Evolutionary conservation across 2,888 invertebrate species (phyloP), one percentile per base, ranked within the genome.

Genomic region (Heliothis peltigera): DNA sequence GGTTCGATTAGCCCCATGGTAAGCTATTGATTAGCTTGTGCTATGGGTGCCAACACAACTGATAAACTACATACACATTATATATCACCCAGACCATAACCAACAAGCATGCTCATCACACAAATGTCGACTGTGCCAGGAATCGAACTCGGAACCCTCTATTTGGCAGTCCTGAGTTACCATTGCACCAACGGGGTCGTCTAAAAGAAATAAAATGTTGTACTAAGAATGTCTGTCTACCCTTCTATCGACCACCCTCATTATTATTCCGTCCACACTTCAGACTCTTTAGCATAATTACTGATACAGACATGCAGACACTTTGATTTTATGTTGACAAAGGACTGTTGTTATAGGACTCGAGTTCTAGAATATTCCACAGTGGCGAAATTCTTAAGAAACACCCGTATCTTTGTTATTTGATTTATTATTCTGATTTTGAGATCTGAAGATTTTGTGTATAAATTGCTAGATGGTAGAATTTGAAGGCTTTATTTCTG

Each of bases 271-370:
- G 8, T 6, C 7, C 25, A 42, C 17, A 42, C 67, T 8, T 19
- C 19, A 5, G 17, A 47, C 32, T 43, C 42, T 25, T 51, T 47
- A 21, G 43, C 35, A 21, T 7, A 49, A 55, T 47, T 35, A 39
- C n/a, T 10, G 25, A 10, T 17, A 32, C n/a, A 39, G 35, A 64
- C 39, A 21, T 15, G 4, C 35, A 15, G 35, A 39, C 4, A 8
- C 12, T 10, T 39, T 47, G 68, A 67, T 39, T 73, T 49, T 25
- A 8, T 72, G 35, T 69, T 57, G 39, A 17, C 19, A 42, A 4
- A 66, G 73, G 73, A 72, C 39, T 57, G 53, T 69, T 65, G 39
- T 69, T 7, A 32, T 73, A 69, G 67, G 67, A 72, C 58, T 17
- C 6, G 7, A 64, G 52, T 32, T 72, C 51, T 56, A 64, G 65